Conservation (phyloP, 2,797 vertebrate species). For the Synaphobranchus kaupii region DNA sequence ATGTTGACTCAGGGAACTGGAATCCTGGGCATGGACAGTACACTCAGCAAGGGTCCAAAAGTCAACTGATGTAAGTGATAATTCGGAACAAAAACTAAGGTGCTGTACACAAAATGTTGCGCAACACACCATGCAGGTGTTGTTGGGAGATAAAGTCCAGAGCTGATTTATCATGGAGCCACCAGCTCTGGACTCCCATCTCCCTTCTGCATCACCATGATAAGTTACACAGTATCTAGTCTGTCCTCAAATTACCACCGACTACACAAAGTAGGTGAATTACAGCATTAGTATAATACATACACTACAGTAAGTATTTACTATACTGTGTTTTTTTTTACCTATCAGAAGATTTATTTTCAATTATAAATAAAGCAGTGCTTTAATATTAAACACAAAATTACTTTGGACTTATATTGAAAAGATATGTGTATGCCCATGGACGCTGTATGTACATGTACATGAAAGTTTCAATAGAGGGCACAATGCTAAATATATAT, state of each 20-base stretch:
- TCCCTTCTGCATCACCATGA: not conserved
- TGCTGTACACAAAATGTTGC: not conserved
- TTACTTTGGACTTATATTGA: not conserved
- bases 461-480: not conserved
- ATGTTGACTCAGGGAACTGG: slow-evolving; percentile 30
- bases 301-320: not conserved
- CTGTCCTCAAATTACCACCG: not conserved
- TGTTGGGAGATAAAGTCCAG: not conserved
- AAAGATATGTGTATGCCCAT: not conserved
- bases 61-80: slow-evolving; percentile 3
- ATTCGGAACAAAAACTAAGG: not conserved
- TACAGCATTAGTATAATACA: slow-evolving; percentile 1
- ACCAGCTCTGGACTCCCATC: not conserved
- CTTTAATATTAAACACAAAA: not conserved
- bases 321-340: not conserved
- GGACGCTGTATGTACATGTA: not conserved
- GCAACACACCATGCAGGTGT: not conserved
- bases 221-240: not conserved
- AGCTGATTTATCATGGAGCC: not conserved
- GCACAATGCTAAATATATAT: not conserved
- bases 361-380: not conserved
- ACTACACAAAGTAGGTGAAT: slow-evolving; percentile 1
- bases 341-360: not conserved
- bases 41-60: slow-evolving; percentile 6
- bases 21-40: not conserved